Evolutionary conservation across 2,888 invertebrate species (phyloP).

Genomic region (Metalampra italica): DNA sequence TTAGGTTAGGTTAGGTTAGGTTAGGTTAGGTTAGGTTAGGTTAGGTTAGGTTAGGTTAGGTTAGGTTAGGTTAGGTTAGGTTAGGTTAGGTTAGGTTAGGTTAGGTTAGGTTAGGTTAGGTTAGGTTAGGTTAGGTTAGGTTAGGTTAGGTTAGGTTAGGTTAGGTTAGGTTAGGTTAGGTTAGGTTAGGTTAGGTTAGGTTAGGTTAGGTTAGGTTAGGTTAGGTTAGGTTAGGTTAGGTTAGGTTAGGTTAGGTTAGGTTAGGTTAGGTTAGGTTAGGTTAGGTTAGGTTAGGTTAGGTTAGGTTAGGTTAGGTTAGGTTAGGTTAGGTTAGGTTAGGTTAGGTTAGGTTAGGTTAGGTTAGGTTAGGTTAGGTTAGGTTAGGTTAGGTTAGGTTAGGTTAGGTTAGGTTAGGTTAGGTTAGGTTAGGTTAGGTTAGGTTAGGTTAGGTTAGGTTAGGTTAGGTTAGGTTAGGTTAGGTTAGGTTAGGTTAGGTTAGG

Average conservation of each 20-base stretch:
- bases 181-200: conserved; percentile 13
- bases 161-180: conserved; percentile 12
- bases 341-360: conserved; percentile 17
- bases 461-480: conserved; percentile 1
- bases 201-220: conserved; percentile 12
- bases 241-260: conserved; percentile 14
- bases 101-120: too few relatives aligned
- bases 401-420: too few relatives aligned
- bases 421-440: too few relatives aligned
- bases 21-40: conserved; percentile 10
- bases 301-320: conserved; percentile 12
- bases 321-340: conserved; percentile 7
- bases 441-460: conserved; percentile 4
- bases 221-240: conserved; percentile 12
- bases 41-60: conserved; percentile 15
- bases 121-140: conserved; percentile 11
- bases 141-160: conserved; percentile 13
- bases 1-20: conserved; percentile 15
- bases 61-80: conserved; percentile 14
- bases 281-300: conserved; percentile 13
- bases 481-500: conserved; percentile 3
- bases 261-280: conserved; percentile 14
- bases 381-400: background rate
- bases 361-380: conserved; percentile 7
- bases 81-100: background rate